phyloP scores from a whole-genome alignment of 2,113 vertebrate genomes.

The Balaeniceps rex region DNA sequence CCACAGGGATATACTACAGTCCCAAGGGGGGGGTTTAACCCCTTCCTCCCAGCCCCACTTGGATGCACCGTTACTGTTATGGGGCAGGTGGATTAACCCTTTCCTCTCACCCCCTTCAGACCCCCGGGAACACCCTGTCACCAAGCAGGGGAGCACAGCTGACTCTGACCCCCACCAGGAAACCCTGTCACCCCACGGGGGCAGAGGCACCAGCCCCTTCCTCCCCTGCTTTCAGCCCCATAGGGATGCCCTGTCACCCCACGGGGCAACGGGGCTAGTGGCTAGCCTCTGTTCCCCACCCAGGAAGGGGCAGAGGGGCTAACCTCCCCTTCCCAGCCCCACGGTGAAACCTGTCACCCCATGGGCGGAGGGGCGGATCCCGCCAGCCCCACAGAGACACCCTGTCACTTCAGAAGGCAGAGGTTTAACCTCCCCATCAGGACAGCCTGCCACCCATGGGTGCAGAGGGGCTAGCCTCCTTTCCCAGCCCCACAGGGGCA shows the following conservation, averaged over 20 bases:
- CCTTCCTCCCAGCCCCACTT: background rate
- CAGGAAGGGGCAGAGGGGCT: background rate
- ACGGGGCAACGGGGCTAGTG: accelerated
- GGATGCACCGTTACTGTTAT: background rate
- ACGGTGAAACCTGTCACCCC: background rate
- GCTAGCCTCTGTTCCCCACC: background rate
- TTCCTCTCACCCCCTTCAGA: background rate
- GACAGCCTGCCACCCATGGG: background rate
- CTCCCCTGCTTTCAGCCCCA: background rate
- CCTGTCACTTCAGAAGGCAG: background rate
- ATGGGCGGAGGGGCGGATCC: accelerated
- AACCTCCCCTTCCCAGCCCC: background rate
- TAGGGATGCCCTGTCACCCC: background rate
- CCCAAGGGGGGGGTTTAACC: background rate
- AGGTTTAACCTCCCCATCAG: background rate
- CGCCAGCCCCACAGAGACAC: background rate
- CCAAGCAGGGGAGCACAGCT: background rate
- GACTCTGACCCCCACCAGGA: background rate
- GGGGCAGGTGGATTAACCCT: background rate
- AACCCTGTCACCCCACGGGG: background rate
- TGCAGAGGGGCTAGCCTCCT: background rate
- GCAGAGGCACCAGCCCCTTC: background rate
- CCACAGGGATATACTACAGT: background rate
- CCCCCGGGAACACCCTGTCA: background rate
- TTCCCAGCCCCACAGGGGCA: background rate